Evolutionary conservation across 2,888 invertebrate species (phyloP), one percentile per base, ranked within the genome.

Genomic region (Limnephilus marmoratus): DNA sequence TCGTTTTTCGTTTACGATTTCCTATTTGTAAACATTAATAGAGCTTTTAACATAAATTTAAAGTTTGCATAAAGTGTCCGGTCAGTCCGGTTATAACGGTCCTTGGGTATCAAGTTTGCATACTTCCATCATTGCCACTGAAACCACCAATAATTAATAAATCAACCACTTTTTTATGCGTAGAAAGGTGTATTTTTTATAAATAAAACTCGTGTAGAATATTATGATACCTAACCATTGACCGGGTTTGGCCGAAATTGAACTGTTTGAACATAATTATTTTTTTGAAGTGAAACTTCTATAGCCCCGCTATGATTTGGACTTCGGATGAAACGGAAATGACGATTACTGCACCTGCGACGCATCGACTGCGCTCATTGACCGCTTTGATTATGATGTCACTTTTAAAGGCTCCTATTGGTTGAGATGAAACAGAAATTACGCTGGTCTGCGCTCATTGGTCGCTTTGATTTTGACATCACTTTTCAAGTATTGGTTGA

Each of bases 21-120:
- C 34, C 37, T 83, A 31, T 15, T 83, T 37, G 37, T 83, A 83
- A 34, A 83, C 83, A 83, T 83, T 83, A 24, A 34, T 37, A 83
- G 18, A 37, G 83, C 83, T 83, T 83, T 83, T 83, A 83, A 83
- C 83, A 83, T 83, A 83, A 83, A 83, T 83, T 83, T 37, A 37
- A 37, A 37, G 34, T 83, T 83, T 24, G 83, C 83, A 41, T 37
- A 41, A 83, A 83, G 37, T 3, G 83, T 83, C 37, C 31, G 37
- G 83, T 5, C 37, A 34, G 18, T 83, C 83, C 83, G 83, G 83
- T 83, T 83, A 18, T 83, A 83, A 83, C 83, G 83, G 83, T 83
- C 12, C 18, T 12, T 45, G 11, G 45, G 24, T 83, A 41, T 41
- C 83, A 34, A 37, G 83, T 83, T 83, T 83, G 83, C 83, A 83